Base-by-base conservation (phyloP, 2,113 vertebrate genomes). In the Equus przewalskii region DNA sequence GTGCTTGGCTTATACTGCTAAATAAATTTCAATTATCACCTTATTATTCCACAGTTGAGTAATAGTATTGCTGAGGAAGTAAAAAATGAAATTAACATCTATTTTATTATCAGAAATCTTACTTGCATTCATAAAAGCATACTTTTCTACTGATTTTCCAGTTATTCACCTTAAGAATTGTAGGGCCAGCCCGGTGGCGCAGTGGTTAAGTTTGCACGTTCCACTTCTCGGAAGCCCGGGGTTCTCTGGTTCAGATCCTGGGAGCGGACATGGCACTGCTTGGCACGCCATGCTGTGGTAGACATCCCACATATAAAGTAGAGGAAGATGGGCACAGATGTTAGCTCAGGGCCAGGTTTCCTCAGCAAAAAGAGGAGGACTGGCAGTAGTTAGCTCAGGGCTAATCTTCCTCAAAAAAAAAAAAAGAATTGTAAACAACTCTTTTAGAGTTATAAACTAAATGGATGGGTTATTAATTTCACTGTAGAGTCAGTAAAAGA, bases 41-140 rank as follows among this genome's bases (percentile, higher is more conserved):
- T 65, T 69, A 80, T 76, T 73, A 56, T 62, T 4, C 3, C 2
- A 64, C 1, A 54, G n/a, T 19, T 75, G 58, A 69, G 65, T 67
- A 75, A 60, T 46, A 82, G 56, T 73, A 69, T 94, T n/a, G 4
- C 0, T 96, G 26, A 75, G 86, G 15, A 62, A 85, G 8, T n/a
- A 56, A 75, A 86, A 91, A n/a, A 7, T 33, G 89, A 64, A 96
- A 51, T n/a, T 82, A n/a, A 60, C 5, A 49, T 69, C 30, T n/a
- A 65, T 64, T 86, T 96, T 36, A 92, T 51, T 36, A 58, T 75
- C 36, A 90, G 13, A 83, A 64, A 58, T 84, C 21, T 89, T 65
- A 88, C 14, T 36, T 91, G 14, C 91, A 93, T 86, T 91, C 7
- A 65, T 28, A 89, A 41, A 36, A 49, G n/a, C 5, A 33, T 41